Base-by-base conservation (phyloP, 1,140 invertebrate species). In the Sitodiplosis mosellana region DNA sequence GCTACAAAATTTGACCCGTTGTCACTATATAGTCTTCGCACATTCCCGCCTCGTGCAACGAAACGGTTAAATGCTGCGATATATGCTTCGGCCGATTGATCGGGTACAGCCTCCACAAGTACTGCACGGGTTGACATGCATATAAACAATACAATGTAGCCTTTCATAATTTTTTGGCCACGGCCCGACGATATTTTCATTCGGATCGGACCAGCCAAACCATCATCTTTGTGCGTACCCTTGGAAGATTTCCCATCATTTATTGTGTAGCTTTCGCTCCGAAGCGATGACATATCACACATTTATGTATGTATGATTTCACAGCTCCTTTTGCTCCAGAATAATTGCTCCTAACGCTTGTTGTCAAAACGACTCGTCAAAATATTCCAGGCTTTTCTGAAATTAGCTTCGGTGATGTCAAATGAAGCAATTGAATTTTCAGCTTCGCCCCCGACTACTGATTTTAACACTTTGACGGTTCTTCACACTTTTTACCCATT, bases 1-100 rank as follows among this genome's bases (percentile, higher is more conserved):
- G 58, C 55, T n/a, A 57, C 49, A 17, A 65, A 64, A 34, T 58
- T 59, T 14, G 53, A 61, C n/a, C 55, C 64, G 48, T 55, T 54
- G 48, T 66, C 59, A 27, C 49, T 57, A 36, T 51, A 57, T 8
- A 67, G 48, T 20, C 51, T n/a, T 7, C 36, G n/a, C 15, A 55
- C 50, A 36, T 52, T 52, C 19, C 55, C 53, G 34, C 59, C 47
- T 17, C 53, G 40, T 15, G 51, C 37, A n/a, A 54, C 50, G 47
- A 67, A 64, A 14, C 60, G 46, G 50, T 52, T 50, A n/a, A 60
- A 54, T 18, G 56, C 56, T 15, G 47, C 46, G 12, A 67, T 43
- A 45, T 58, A 65, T 2, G 47, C 50, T n/a, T 55, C 53, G 15
- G 60, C 51, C 14, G 47, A 49, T 2, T 63, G 37, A 45, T 57